Percentiles rank a stretch among this genome's conserved stretches.
Evolutionary conservation across 1,140 invertebrate species (phyloP).

Genomic region (Euura lappo): DNA sequence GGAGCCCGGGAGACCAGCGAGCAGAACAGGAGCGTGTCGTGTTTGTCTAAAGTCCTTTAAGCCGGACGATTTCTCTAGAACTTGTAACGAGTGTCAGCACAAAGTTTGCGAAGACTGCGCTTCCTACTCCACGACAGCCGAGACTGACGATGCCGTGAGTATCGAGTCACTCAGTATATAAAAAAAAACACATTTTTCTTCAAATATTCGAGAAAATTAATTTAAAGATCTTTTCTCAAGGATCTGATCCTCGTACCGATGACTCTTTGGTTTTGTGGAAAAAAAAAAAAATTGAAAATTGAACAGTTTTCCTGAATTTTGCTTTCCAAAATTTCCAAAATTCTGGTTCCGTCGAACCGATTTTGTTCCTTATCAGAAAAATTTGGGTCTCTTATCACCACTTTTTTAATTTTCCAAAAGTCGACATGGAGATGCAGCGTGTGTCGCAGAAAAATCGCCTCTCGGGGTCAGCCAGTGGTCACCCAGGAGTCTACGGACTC

Average conservation of each 20-base stretch:
- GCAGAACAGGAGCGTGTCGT: slow-evolving; percentile 77
- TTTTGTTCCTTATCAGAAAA: too few species aligned
- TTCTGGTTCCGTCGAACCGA: too few species aligned
- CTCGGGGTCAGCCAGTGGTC: slow-evolving; percentile 69
- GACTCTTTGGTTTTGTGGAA: too few species aligned
- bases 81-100: slow-evolving; percentile 86
- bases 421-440: slow-evolving; percentile 81
- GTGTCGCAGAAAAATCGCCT: slow-evolving; percentile 79
- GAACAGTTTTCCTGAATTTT: too few species aligned
- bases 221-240: too few species aligned
- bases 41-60: slow-evolving; percentile 88
- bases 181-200: too few species aligned
- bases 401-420: slow-evolving; percentile 46
- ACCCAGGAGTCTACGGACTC: slow-evolving; percentile 81
- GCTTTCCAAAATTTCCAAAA: too few species aligned
- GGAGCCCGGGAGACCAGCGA: slow-evolving; percentile 73
- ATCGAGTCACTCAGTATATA: background rate
- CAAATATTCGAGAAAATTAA: too few species aligned
- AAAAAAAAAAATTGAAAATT: too few species aligned
- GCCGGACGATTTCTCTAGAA: slow-evolving; percentile 81
- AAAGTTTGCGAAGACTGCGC: slow-evolving; percentile 91
- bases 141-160: slow-evolving; percentile 79
- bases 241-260: too few species aligned
- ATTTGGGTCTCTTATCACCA: too few species aligned
- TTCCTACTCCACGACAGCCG: slow-evolving; percentile 83